Evolutionary conservation across 2,113 vertebrate genomes (phyloP).

Genomic region (Psammodynastes pulverulentus): DNA sequence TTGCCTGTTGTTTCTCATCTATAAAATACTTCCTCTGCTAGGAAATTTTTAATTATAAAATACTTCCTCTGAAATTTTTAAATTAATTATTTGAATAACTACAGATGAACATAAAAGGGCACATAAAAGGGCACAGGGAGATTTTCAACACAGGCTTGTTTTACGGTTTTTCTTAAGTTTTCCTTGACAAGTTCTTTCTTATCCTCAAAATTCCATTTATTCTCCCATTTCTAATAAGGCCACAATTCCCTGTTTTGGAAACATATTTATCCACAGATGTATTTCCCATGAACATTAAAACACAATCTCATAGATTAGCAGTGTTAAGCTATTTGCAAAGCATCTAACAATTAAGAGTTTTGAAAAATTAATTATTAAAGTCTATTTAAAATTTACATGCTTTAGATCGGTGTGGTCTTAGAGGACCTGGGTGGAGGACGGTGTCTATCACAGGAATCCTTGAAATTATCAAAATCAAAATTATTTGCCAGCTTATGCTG

Average conservation of each 20-base stretch:
- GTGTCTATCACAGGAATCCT: neutral
- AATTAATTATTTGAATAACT: conserved; percentile 58
- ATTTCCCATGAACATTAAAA: neutral
- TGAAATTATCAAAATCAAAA: neutral
- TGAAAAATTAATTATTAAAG: neutral
- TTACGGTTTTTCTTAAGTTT: conserved; percentile 5
- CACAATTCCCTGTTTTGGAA: neutral
- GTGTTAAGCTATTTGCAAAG: neutral
- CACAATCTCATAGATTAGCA: too few species aligned
- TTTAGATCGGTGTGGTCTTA: neutral
- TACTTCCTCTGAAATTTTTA: conserved; percentile 1
- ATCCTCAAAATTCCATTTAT: neutral
- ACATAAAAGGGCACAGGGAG: neutral
- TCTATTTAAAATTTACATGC: neutral
- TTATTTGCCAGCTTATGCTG: neutral
- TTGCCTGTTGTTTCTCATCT: neutral
- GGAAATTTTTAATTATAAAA: conserved; percentile 48
- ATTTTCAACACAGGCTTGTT: conserved; percentile 34
- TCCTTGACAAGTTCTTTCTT: conserved; percentile 22
- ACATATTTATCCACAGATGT: neutral
- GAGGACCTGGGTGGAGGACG: neutral
- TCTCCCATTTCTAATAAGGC: neutral
- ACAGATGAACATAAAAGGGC: conserved; percentile 18
- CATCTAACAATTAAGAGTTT: neutral
- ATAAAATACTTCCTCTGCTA: neutral